Base-by-base conservation (phyloP, 2,113 vertebrate genomes). In the Burhinus oedicnemus region DNA sequence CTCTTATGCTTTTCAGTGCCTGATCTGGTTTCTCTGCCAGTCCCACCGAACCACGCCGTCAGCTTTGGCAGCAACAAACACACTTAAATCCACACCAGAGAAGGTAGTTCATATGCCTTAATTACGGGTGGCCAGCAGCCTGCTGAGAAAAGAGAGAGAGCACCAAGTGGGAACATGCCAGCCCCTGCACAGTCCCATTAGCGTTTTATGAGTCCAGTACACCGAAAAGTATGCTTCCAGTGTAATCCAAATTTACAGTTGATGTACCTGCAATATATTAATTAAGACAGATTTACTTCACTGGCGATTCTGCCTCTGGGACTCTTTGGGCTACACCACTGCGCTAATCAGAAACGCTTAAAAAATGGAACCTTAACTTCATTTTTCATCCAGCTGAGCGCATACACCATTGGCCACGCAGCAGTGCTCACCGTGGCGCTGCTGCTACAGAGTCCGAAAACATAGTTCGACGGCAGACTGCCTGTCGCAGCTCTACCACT, bases 401-500 rank as follows among this genome's bases (percentile, higher is more conserved):
- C 1, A 1, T 23, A 9, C 6, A 29, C 11, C 29, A 4, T 32
- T 57, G 6, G 2, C 36, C 5, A 9, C 7, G 26, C 34, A 49
- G 45, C 15, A 9, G 11, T 8, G 45, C 13, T 32, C 66, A 22
- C 22, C 0, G 2, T 5, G 6, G 22, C 10, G 7, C 12, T 57
- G 30, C 6, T 57, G 34, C 36, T 79, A 23, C 27, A 10, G 17
- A 16, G 17, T 9, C 51, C 57, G n/a, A 57, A 83, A 82, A 5
- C 0, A 0, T 1, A 27, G 34, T 23, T 57, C 1, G 12, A 0
- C 15, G 9, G 8, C 21, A 82, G 32, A 18, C 6, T 34, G 26
- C 38, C 49, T 29, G 12, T 42, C 13, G 1, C 17, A 55, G 5
- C 34, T 69, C 11, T 78, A 51, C 36, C 10, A 6, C 57, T 11